Evolutionary conservation across 2,797 vertebrate species (phyloP).

Genomic region (Poecilia picta): DNA sequence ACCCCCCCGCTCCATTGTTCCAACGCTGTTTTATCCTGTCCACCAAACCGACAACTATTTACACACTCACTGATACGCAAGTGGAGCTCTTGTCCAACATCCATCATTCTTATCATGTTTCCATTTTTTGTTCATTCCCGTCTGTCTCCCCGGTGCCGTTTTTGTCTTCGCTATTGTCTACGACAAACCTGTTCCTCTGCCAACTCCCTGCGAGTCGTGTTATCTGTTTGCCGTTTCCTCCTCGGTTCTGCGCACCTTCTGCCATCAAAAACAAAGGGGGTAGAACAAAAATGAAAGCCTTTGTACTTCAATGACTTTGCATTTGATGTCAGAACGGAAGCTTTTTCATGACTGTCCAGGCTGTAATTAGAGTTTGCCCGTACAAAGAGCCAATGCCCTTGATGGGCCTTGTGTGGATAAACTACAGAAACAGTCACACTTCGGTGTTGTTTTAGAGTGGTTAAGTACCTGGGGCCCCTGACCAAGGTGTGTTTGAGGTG

Average conservation of each 20-base stretch:
- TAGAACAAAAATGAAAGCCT: constrained; percentile 56
- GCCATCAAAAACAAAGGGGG: constrained; percentile 64
- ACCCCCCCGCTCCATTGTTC: constrained; percentile 37
- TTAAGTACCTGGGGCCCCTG: constrained; percentile 16
- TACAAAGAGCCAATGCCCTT: constrained; percentile 60
- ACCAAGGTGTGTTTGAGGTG: constrained; percentile 33
- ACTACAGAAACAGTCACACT: constrained; percentile 59
- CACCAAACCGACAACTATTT: constrained; percentile 31
- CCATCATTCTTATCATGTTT: constrained; percentile 68
- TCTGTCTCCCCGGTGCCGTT: constrained; percentile 51
- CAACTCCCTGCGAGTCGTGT: constrained; percentile 49
- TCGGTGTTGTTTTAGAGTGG: constrained; percentile 37
- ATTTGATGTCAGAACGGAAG: constrained; percentile 72
- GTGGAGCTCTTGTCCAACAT: constrained; percentile 19
- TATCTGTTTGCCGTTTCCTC: constrained; percentile 59
- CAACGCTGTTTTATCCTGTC: constrained; percentile 37
- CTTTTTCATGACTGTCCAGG: constrained; percentile 58
- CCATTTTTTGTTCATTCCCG: constrained; percentile 58
- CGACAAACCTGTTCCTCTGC: constrained; percentile 27
- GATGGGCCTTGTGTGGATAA: constrained; percentile 59
- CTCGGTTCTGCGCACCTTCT: constrained; percentile 32
- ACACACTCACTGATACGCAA: constrained; percentile 8
- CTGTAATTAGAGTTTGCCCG: constrained; percentile 64
- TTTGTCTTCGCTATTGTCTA: constrained; percentile 55
- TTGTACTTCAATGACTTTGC: constrained; percentile 64